Evolutionary conservation across 2,888 invertebrate genomes (phyloP).

Genomic region (Athalia rosae): DNA sequence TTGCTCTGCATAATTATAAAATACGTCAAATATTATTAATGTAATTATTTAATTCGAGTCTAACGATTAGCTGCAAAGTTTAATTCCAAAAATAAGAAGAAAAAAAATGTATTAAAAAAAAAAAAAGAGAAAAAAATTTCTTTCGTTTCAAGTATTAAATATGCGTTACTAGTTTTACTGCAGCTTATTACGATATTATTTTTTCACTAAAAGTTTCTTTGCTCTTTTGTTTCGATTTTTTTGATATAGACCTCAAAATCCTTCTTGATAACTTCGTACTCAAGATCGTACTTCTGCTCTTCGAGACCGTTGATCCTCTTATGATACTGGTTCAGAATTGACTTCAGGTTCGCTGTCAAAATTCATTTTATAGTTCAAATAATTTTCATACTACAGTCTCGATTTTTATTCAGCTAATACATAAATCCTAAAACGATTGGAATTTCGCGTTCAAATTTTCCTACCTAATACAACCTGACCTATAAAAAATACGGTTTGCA

Average conservation of each 20-base stretch:
- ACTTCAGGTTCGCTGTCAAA: conserved; percentile 79
- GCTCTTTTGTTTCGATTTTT: conserved; percentile 40
- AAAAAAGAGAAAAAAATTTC: no score
- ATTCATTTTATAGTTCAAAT: conserved; percentile 34
- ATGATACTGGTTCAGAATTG: conserved; percentile 86
- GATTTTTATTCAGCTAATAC: background rate
- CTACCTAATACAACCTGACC: no score
- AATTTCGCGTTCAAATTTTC: no score
- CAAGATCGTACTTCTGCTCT: conserved; percentile 98
- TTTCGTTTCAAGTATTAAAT: background rate
- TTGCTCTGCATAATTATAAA: conserved; percentile 13
- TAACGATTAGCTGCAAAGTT: conserved; percentile 35
- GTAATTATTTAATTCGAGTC: conserved; percentile 23
- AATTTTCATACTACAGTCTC: background rate
- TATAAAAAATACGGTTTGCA: no score
- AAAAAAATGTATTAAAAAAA: background rate
- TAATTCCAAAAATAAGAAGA: conserved; percentile 30
- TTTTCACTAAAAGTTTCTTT: background rate
- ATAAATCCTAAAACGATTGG: background rate
- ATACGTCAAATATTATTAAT: conserved; percentile 26
- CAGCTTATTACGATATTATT: background rate
- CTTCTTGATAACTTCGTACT: conserved; percentile 96
- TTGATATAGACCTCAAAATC: conserved; percentile 87
- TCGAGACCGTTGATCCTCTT: conserved; percentile 88
- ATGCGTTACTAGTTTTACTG: background rate